Conservation (phyloP, 1,140 invertebrate genomes). For the Colletes latitarsis region DNA sequence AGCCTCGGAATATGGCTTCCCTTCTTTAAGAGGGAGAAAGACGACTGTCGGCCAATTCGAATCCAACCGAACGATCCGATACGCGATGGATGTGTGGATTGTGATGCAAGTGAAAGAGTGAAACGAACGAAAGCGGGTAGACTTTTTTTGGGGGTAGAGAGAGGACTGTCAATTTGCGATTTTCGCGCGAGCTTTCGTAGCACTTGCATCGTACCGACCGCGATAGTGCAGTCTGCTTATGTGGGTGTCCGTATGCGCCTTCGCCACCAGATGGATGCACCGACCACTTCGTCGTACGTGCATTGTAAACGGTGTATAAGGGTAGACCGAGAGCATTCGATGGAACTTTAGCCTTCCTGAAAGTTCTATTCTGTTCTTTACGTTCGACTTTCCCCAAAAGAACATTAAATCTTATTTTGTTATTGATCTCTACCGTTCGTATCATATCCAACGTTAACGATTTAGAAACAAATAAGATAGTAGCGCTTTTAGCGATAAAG, state of each 20-base stretch:
- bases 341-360: too few species aligned
- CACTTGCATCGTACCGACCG: conserved; percentile 6
- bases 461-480: too few species aligned
- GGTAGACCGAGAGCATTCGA: too few species aligned
- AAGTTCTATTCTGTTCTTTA: too few species aligned
- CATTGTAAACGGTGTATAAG: background rate
- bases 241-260: background rate
- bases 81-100: background rate
- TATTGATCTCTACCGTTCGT: too few species aligned
- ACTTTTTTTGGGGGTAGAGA: background rate
- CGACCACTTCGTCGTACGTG: background rate
- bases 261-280: background rate
- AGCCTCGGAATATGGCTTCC: conserved; percentile 62
- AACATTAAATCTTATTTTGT: too few species aligned
- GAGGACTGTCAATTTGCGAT: background rate
- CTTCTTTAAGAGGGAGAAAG: conserved; percentile 19
- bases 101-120: background rate
- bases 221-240: background rate
- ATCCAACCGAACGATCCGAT: background rate
- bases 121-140: too few species aligned
- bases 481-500: too few species aligned
- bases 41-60: conserved; percentile 9
- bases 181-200: conserved; percentile 16
- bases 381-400: too few species aligned
- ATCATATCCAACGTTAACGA: too few species aligned